These are phyloP conservation scores for Paraplagusia blochii DNA, from an alignment of 2,113 vertebrate genomes.

Conservation along the genomic window DNA sequence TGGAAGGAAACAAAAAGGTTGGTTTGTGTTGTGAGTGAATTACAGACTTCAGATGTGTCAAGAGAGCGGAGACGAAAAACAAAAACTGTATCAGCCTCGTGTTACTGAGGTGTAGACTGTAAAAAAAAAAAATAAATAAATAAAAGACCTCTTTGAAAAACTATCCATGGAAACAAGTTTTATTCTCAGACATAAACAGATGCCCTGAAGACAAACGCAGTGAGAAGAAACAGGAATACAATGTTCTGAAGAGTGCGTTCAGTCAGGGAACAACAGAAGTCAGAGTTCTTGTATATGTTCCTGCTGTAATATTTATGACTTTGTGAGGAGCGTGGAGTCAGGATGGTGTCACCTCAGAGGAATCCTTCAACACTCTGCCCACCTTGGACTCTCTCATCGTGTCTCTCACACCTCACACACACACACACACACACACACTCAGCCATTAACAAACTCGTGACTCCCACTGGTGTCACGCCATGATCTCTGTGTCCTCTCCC, in stretches of 20 bases:
- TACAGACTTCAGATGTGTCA: conserved; percentile 2
- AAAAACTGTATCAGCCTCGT: background rate
- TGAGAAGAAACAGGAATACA: conserved; percentile 23
- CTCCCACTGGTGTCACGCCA: conserved; percentile 38
- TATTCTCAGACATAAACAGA: conserved; percentile 20
- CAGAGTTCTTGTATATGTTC: conserved; percentile 19
- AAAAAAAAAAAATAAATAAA: too few species aligned
- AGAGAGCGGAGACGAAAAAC: background rate
- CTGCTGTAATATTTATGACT: conserved; percentile 33
- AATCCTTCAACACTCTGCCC: conserved; percentile 49
- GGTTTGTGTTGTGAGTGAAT: conserved; percentile 8
- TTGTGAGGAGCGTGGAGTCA: background rate
- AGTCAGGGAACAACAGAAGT: conserved; percentile 18
- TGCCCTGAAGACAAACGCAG: conserved; percentile 31
- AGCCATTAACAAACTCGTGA: too few species aligned
- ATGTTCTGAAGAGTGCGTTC: conserved; percentile 25
- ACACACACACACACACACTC: too few species aligned
- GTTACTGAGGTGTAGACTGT: background rate
- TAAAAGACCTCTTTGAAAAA: conserved; percentile 4
- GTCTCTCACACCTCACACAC: conserved; percentile 46
- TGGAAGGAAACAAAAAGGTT: conserved; percentile 16
- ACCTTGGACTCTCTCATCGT: conserved; percentile 54
- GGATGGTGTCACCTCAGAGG: conserved; percentile 25
- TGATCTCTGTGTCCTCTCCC: conserved; percentile 29
- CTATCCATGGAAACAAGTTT: conserved; percentile 13